Base-by-base conservation (phyloP, 2,888 invertebrate genomes). In the Dryocosmus kuriphilus region DNA sequence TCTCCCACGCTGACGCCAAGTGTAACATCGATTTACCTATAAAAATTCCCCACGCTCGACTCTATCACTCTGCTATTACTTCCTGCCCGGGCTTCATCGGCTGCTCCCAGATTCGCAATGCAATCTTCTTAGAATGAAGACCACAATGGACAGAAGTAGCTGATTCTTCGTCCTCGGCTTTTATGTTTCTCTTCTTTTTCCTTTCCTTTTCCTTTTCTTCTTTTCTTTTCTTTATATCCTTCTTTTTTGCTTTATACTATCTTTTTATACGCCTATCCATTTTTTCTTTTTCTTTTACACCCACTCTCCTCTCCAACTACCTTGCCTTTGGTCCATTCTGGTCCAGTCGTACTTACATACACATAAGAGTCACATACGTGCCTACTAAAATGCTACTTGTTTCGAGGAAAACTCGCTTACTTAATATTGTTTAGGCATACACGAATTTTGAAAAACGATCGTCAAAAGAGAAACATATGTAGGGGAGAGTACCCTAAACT, bases 31-130 rank as follows among this genome's bases (percentile, higher is more conserved):
- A 91, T 91, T 91, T 91, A 90, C 81, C 89, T 88, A 91, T 91
- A 91, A 91, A 90, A 91, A 91, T 90, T 90, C 85, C 87, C 86
- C 86, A 85, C 84, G 86, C 86, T 86, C 86, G 87, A 88, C 89
- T 91, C 89, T 88, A 86, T 89, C 86, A 84, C 73, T 41, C 77
- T 76, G 86, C 89, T 88, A 89, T 89, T 90, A 88, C 89, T 90
- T 88, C 88, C 88, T 90, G 88, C 87, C 88, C 87, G 88, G 88
- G 88, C 85, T 84, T 85, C 86, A 83, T 84, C 85, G 83, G 79
- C 82, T 82, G 83, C 82, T 81, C 83, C 83, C 78, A 83, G 83
- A 83, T 82, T 85, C 79, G 60, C 73, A 55, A 51, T 77, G 32
- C 62, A 77, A 77, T 74, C 62, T 62, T 63, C 46, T 55, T 71